phyloP scores from a whole-genome alignment of 2,888 invertebrate species.

The Leptogaster cylindrica region DNA sequence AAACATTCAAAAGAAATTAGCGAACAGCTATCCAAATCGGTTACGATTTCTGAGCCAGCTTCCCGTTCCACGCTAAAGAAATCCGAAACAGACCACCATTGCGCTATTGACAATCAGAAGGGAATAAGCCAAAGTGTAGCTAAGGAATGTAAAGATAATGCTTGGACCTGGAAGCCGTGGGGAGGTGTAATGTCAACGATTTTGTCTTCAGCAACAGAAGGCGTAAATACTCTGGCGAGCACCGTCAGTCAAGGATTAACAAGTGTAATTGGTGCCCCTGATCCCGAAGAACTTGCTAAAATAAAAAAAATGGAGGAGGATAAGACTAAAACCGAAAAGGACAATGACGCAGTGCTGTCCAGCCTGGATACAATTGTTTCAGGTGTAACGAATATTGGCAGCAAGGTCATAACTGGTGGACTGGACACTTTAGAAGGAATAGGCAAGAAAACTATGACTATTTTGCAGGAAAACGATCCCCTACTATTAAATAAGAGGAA shows the following conservation, averaged over 20 bases:
- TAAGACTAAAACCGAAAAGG: conserved; percentile 50
- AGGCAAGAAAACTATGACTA: conserved; percentile 94
- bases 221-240: conserved; percentile 77
- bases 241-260: conserved; percentile 83
- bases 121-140: too few species aligned
- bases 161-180: conserved; percentile 83
- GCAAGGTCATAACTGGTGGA: conserved; percentile 78
- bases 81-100: too few species aligned
- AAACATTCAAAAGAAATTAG: conserved; percentile 29
- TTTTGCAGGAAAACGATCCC: conserved; percentile 90
- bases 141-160: too few species aligned
- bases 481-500: conserved; percentile 74
- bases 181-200: conserved; percentile 76
- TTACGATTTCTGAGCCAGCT: conserved; percentile 28
- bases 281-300: conserved; percentile 78
- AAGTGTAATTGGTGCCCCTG: conserved; percentile 81
- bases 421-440: conserved; percentile 89
- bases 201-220: conserved; percentile 76
- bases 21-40: not conserved
- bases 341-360: conserved; percentile 16
- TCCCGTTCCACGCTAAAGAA: too few species aligned
- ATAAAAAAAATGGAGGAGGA: conserved; percentile 52
- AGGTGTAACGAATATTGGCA: conserved; percentile 62
- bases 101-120: too few species aligned
- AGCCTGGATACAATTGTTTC: conserved; percentile 43